These are phyloP conservation scores for Steatornis caripensis DNA, from an alignment of 2,113 vertebrate species.

Conservation along the genomic window DNA sequence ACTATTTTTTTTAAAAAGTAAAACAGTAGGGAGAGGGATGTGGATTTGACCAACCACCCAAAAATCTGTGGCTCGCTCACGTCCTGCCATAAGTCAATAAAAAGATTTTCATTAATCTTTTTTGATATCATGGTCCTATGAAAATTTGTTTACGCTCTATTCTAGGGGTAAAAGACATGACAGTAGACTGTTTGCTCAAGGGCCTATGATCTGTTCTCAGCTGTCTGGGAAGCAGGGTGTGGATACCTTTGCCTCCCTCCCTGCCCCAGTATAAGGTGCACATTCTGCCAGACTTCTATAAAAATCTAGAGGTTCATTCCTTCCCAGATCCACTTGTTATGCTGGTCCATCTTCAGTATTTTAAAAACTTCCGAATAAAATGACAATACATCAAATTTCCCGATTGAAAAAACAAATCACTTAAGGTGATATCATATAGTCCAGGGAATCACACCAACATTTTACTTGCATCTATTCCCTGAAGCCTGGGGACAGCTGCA, in stretches of 20 bases:
- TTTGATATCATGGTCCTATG: background rate
- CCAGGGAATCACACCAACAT: background rate
- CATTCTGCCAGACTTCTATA: background rate
- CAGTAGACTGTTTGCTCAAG: background rate
- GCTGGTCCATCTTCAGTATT: background rate
- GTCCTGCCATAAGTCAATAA: background rate
- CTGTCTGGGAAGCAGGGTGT: rapidly evolving
- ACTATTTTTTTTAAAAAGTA: background rate
- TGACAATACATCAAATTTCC: background rate
- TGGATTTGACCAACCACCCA: background rate
- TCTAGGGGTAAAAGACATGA: background rate
- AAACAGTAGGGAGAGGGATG: rapidly evolving
- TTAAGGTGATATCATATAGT: background rate
- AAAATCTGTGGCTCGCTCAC: background rate
- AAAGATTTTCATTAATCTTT: background rate
- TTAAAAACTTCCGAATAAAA: background rate
- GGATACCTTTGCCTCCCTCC: background rate
- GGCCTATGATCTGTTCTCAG: background rate
- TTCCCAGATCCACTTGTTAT: background rate
- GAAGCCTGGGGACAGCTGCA: background rate
- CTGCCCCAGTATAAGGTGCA: background rate
- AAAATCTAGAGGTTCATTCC: background rate
- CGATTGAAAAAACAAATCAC: background rate
- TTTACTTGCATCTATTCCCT: background rate
- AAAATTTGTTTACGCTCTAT: background rate